Evolutionary conservation across 1,140 invertebrate genomes (phyloP), one percentile per base, ranked within the genome.

Genomic region (Parapsyche elsis): DNA sequence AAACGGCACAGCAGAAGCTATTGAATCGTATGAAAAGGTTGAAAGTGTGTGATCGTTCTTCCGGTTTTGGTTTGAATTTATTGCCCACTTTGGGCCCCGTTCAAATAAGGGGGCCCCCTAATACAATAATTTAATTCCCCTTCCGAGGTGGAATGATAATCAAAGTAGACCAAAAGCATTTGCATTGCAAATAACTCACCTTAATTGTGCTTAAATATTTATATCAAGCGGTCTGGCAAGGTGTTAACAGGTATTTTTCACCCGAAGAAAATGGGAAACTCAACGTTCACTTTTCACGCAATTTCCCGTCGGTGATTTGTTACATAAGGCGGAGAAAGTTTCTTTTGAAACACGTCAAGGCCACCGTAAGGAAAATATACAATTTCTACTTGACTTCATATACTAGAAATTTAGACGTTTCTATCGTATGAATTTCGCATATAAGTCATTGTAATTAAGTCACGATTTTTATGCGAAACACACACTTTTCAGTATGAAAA

Each of bases 191-290:
- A 81, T 81, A 23, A 19, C 24, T 74, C 49, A 59, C 75, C 76
- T 81, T 81, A 81, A 81, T 81, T 81, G 76, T 76, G 76, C 75
- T 78, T 81, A 81, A 78, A 81, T 81, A 81, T 81, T 81, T 81
- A 81, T 81, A 81, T 78, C 76, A 30, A 46, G 23, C 73, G 73
- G 74, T 76, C 45, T 38, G 70, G 80, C 76, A 73, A 81, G 80
- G 75, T 75, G 73, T 75, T 75, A 75, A 75, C 73, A 75, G 73
- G 73, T 75, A 75, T 75, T 75, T 75, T 75, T 75, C 49, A 53
- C 49, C 24, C 5, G 19, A 49, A 75, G 73, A 75, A 75, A 75
- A 75, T 75, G 73, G 73, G 45, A 75, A 75, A 75, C 73, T 57
- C 49, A 75, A 75, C 75, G 76, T 53, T 67, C 76, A 44, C 44